These are phyloP conservation scores for Artibeus lituratus DNA, from an alignment of 2,797 vertebrate species.

Conservation along the genomic window DNA sequence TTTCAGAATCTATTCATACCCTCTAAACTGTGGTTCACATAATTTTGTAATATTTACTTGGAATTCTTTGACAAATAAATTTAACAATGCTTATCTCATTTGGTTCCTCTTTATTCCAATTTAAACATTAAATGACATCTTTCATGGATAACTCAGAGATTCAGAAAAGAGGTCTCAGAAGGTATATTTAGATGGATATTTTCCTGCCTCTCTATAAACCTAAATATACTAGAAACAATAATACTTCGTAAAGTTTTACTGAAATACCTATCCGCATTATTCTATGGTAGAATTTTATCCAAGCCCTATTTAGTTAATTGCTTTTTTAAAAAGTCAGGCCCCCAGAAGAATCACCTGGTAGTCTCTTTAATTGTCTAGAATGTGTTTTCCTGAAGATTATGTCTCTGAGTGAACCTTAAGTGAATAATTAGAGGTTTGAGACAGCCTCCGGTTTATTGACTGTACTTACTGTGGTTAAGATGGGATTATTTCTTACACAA, in stretches of 20 bases:
- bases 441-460: constrained; percentile 32
- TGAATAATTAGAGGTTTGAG: constrained; percentile 41
- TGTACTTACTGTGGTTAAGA: neutral
- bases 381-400: constrained; percentile 19
- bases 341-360: neutral
- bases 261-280: neutral
- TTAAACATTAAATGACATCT: neutral
- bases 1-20: constrained; percentile 76
- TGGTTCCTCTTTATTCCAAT: constrained; percentile 11
- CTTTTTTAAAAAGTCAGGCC: neutral
- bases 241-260: neutral
- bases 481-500: neutral
- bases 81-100: constrained; percentile 36
- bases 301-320: neutral
- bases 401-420: constrained; percentile 39
- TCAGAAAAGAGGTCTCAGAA: neutral
- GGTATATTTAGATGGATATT: neutral
- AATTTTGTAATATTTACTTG: constrained; percentile 47
- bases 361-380: constrained; percentile 26
- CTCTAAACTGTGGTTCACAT: constrained; percentile 40
- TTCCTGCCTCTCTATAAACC: neutral
- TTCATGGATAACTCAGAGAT: neutral
- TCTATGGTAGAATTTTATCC: neutral
- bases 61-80: constrained; percentile 50
- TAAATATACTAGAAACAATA: neutral